Evolutionary conservation across 2,888 invertebrate species (phyloP).

Genomic region (Eurytoma californica): DNA sequence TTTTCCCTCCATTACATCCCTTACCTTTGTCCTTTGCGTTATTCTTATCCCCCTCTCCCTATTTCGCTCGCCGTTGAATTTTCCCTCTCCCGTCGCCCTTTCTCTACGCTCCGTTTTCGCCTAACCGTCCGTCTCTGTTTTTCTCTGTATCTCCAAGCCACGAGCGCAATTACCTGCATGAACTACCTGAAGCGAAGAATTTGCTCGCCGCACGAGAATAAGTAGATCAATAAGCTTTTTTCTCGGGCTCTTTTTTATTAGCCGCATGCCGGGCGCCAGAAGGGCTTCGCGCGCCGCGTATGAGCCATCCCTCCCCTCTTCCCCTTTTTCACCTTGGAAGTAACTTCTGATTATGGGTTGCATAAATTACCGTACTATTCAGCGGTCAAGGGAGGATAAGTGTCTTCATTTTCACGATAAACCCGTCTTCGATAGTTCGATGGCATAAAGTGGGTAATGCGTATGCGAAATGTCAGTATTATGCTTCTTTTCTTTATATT

Average conservation of each 20-base stretch:
- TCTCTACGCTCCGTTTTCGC: not conserved
- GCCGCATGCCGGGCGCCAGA: slow-evolving; percentile 1
- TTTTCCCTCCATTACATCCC: slow-evolving; percentile 1
- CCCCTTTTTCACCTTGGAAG: not conserved
- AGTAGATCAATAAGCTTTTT: slow-evolving; percentile 47
- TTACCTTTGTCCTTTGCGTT: not conserved
- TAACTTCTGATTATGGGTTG: slow-evolving; percentile 33
- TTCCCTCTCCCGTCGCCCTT: not conserved
- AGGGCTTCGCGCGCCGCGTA: slow-evolving; percentile 10
- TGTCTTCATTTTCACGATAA: slow-evolving; percentile 12
- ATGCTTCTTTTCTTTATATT: not conserved
- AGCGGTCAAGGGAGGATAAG: slow-evolving; percentile 23
- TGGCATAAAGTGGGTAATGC: not conserved
- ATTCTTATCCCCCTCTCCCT: not conserved
- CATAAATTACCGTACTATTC: slow-evolving; percentile 22
- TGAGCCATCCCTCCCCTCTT: not conserved
- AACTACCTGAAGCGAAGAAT: slow-evolving; percentile 37
- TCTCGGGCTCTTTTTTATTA: slow-evolving; percentile 34
- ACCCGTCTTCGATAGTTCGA: not conserved
- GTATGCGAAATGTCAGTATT: not conserved
- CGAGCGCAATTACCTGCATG: slow-evolving; percentile 48
- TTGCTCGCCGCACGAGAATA: slow-evolving; percentile 40
- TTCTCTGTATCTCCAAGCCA: slow-evolving; percentile 12
- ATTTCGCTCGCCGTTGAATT: not conserved
- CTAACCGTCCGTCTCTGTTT: not conserved